These are phyloP conservation scores for Trogon melanurus DNA, from an alignment of 2,113 vertebrate genomes.

Conservation along the genomic window DNA sequence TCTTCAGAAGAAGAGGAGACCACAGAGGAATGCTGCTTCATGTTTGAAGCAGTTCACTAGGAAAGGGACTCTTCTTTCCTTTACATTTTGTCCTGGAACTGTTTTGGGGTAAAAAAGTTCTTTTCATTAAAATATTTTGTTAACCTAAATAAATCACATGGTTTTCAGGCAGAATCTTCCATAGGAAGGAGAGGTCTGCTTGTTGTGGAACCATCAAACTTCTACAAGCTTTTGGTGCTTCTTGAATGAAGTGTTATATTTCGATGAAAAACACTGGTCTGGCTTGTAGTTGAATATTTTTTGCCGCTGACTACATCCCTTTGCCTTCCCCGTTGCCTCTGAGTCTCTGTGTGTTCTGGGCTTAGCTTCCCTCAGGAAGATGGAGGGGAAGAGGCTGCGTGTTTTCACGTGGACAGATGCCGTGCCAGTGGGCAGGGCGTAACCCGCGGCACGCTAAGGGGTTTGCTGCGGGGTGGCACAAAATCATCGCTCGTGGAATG, in stretches of 20 bases:
- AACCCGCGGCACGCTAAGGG: rapidly evolving
- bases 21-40: rapidly evolving
- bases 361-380: neutral
- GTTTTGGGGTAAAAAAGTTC: neutral
- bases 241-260: neutral
- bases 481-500: rapidly evolving
- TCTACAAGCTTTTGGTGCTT: neutral
- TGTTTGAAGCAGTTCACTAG: neutral
- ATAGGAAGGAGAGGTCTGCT: neutral
- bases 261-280: rapidly evolving
- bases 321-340: rapidly evolving
- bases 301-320: neutral
- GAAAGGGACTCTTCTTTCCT: neutral
- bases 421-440: rapidly evolving
- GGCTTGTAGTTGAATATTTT: neutral
- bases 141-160: neutral
- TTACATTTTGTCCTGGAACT: neutral
- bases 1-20: neutral
- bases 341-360: rapidly evolving
- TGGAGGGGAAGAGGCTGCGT: neutral
- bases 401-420: rapidly evolving
- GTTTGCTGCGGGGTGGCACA: neutral
- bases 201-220: neutral
- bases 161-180: neutral
- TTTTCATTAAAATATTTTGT: neutral